Evolutionary conservation across 2,797 vertebrate species (phyloP).

Genomic region (Cossypha caffra): DNA sequence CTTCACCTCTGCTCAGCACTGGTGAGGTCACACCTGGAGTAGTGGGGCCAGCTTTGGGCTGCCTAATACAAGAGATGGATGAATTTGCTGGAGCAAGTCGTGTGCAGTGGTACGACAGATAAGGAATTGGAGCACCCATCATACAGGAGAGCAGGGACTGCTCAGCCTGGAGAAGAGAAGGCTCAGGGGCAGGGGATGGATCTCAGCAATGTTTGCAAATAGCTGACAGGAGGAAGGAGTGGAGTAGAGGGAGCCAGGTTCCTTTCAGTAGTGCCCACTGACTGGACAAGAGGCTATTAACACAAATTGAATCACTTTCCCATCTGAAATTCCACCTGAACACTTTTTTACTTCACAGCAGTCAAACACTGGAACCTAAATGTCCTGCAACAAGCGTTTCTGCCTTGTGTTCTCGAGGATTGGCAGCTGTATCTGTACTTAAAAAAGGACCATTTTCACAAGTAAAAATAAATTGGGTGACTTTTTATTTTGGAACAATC

Average conservation of each 20-base stretch:
- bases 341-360: background rate
- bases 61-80: background rate
- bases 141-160: background rate
- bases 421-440: background rate
- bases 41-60: background rate
- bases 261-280: background rate
- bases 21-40: background rate
- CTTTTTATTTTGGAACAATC: background rate
- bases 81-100: background rate
- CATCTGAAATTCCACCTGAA: background rate
- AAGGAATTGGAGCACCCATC: background rate
- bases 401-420: background rate
- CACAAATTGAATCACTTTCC: background rate
- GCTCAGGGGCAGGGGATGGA: accelerated
- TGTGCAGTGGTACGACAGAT: background rate
- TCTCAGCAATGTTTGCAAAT: background rate
- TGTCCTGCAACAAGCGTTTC: background rate
- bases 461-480: background rate
- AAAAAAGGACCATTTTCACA: background rate
- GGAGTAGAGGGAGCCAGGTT: background rate
- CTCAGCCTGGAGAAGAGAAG: background rate
- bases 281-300: background rate
- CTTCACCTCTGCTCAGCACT: background rate
- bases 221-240: background rate
- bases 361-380: background rate